Percentiles rank a stretch among this genome's conserved stretches.
phyloP scores from a whole-genome alignment of 1,140 invertebrate species.

The Vanessa atalanta region DNA sequence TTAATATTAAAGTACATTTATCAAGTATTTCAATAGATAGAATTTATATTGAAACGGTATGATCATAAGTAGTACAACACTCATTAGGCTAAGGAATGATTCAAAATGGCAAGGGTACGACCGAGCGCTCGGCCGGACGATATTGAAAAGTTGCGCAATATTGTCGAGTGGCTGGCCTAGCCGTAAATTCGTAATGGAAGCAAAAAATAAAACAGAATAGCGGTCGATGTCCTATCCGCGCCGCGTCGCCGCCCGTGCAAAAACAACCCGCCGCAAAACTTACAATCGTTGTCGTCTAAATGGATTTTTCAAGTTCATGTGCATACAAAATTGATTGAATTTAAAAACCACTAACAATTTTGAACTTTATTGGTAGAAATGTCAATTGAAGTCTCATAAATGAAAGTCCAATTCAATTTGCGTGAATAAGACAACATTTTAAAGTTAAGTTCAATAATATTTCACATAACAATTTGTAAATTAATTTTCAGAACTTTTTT shows the following conservation, averaged over 20 bases:
- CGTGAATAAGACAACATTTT: no score
- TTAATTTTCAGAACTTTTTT: not conserved
- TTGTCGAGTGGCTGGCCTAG: conserved; percentile 70
- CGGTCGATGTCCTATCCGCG: conserved; percentile 55
- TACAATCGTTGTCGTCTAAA: conserved; percentile 39
- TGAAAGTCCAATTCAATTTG: no score
- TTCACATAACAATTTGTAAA: no score
- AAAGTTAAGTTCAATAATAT: no score
- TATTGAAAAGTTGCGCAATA: conserved; percentile 80
- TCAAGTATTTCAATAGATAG: not conserved
- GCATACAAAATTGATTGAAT: conserved; percentile 25
- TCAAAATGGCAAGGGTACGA: conserved; percentile 64
- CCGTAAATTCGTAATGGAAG: conserved; percentile 77
- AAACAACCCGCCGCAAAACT: conserved; percentile 53
- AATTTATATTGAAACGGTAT: conserved; percentile 1
- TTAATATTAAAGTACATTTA: not conserved
- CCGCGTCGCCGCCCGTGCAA: conserved; percentile 55
- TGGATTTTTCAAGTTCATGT: conserved; percentile 47
- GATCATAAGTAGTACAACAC: conserved; percentile 33
- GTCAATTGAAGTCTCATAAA: no score
- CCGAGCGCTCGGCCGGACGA: conserved; percentile 59
- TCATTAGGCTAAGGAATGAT: conserved; percentile 69
- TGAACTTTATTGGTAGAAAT: no score
- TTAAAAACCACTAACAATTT: not conserved
- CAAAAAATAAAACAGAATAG: conserved; percentile 74